Evolutionary conservation across 2,113 vertebrate species (phyloP).

Genomic region (Protobothrops flavoviridis): DNA sequence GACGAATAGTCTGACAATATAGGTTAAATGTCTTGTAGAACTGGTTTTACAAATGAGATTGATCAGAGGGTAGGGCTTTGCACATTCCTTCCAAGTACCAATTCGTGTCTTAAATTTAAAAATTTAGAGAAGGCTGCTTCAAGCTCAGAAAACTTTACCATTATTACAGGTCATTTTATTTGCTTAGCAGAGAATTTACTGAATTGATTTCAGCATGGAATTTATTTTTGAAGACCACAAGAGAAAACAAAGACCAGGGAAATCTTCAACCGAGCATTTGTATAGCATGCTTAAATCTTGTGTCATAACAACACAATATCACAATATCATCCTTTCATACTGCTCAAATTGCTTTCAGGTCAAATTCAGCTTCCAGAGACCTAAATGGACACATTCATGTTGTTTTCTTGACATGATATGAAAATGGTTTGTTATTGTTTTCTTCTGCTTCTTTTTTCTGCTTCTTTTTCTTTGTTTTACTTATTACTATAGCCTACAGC

Average conservation of each 20-base stretch:
- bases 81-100: neutral
- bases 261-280: neutral
- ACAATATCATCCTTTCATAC: neutral
- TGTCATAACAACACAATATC: neutral
- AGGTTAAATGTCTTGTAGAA: neutral
- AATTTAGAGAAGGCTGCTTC: neutral
- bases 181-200: neutral
- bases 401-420: neutral
- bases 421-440: neutral
- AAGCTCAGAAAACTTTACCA: neutral
- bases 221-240: neutral
- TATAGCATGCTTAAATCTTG: neutral
- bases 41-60: neutral
- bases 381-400: neutral
- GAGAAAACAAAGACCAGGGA: neutral
- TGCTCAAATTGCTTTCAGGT: neutral
- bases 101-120: constrained; percentile 17
- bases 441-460: neutral
- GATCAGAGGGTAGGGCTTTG: neutral
- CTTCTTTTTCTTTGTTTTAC: neutral
- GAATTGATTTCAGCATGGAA: neutral
- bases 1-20: neutral
- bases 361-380: neutral
- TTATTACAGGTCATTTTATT: neutral
- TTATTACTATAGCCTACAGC: neutral